Evolutionary conservation across 2,888 invertebrate species (phyloP), one percentile per base, ranked within the genome.

Genomic region (Xestia sexstrigata): DNA sequence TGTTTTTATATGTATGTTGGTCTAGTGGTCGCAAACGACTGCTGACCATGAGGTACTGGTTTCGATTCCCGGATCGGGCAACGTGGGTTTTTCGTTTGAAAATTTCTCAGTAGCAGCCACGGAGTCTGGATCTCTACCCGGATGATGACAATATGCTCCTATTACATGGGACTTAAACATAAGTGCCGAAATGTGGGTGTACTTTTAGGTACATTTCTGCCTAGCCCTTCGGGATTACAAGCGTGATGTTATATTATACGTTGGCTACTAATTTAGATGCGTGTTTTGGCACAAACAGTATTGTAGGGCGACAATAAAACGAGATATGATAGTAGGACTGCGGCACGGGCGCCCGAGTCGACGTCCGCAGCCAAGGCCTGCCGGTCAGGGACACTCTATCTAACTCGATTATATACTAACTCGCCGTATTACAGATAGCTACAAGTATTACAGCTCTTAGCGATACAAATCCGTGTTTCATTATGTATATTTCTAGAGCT

Each of bases 341-440:
- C 52, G 76, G 80, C 84, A 83, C 82, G 88, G 55, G 85, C 81
- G 83, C 78, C 78, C 82, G 92, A 93, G 95, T 95, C 95, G 95
- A 91, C 93, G 95, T 90, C 95, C 96, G 93, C 93, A 84, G 89
- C 93, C 96, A 96, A 96, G 96, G 96, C 93, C 60, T 91, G 90
- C 87, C 95, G 95, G 95, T 95, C 96, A 96, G 95, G 96, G 96
- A 93, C 96, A 92, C 91, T 89, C 89, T 92, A 92, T 95, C 95
- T 94, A 94, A 95, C 94, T 93, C 91, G 89, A 93, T 89, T 90
- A 89, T 84, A 85, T 79, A 81, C 74, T 17, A 74, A 81, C 81
- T 82, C 85, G 79, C 88, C 87, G 76, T 83, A 80, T 85, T 79
- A 88, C 86, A 84, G 67, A 74, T 74, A 75, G 63, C 75, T 60